Conservation (phyloP, 92 coral and sea anemone genomes). For the Palythoa caribaeorum region DNA sequence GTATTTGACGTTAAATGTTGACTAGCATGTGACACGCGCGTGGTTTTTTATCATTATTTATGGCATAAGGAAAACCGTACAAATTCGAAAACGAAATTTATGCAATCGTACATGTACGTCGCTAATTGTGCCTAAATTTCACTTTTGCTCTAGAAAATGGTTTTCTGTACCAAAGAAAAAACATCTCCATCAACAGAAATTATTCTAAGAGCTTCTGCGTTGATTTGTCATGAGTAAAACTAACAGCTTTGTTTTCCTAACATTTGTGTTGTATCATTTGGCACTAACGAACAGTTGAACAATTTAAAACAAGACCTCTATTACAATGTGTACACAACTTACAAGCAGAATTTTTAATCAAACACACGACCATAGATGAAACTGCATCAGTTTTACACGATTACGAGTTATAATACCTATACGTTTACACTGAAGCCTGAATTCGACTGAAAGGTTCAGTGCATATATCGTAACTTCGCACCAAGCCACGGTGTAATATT, state of each 20-base stretch:
- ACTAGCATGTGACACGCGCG: no score
- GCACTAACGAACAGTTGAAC: not conserved
- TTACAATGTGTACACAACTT: not conserved
- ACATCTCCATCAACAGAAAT: not conserved
- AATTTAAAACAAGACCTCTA: not conserved
- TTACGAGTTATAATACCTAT: not conserved
- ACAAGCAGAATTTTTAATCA: not conserved
- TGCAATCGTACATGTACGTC: not conserved
- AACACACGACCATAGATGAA: conserved; percentile 3
- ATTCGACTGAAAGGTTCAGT: not conserved
- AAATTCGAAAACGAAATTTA: not conserved
- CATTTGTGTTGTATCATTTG: not conserved
- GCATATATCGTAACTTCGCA: not conserved
- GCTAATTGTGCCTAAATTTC: not conserved
- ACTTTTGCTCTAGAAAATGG: not conserved
- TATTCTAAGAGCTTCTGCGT: not conserved
- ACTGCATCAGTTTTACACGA: not conserved
- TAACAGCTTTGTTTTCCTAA: not conserved
- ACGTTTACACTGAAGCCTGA: not conserved
- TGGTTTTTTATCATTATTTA: no score
- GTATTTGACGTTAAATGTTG: no score
- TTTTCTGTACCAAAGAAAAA: not conserved
- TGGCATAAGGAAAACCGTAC: not conserved
- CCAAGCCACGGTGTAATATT: not conserved
- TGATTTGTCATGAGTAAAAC: not conserved